These are phyloP conservation scores for Drosophila nasuta DNA, from an alignment of 1,140 invertebrate genomes.

Conservation along the genomic window DNA sequence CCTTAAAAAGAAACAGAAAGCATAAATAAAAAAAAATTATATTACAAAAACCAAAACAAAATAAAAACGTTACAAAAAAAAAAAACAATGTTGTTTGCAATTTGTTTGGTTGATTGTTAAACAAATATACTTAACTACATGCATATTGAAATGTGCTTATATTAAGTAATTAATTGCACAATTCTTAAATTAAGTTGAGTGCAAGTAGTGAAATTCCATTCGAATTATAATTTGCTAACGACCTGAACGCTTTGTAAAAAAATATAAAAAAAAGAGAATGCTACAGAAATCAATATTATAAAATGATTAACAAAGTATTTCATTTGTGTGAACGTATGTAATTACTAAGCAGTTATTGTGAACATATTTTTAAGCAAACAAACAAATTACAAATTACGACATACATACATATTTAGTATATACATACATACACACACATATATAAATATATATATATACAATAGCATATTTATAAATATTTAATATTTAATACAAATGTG, in stretches of 20 bases:
- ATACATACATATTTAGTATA: constrained; percentile 42
- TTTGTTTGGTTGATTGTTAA: constrained; percentile 80
- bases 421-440: constrained; percentile 44
- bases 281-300: constrained; percentile 1
- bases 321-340: constrained; percentile 44
- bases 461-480: constrained; percentile 33
- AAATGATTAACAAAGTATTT: constrained; percentile 28
- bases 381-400: constrained; percentile 49
- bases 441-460: constrained; percentile 52
- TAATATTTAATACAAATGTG: constrained; percentile 30
- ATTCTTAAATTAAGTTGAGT: constrained; percentile 37
- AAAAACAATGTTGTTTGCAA: constrained; percentile 66
- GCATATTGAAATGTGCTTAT: constrained; percentile 36
- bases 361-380: constrained; percentile 46
- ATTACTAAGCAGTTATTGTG: constrained; percentile 58
- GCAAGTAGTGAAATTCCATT: constrained; percentile 53
- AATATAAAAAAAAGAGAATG: constrained; percentile 4
- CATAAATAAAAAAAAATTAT: background rate
- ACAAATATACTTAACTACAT: constrained; percentile 45
- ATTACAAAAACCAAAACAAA: background rate
- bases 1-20: constrained; percentile 28
- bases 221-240: constrained; percentile 63
- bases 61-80: constrained; percentile 35
- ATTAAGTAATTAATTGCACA: constrained; percentile 60
- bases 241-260: constrained; percentile 76